These are phyloP conservation scores for Pelagia noctiluca DNA, from an alignment of 30 jellyfish, hydroid and myxozoan species.

Conservation along the genomic window DNA sequence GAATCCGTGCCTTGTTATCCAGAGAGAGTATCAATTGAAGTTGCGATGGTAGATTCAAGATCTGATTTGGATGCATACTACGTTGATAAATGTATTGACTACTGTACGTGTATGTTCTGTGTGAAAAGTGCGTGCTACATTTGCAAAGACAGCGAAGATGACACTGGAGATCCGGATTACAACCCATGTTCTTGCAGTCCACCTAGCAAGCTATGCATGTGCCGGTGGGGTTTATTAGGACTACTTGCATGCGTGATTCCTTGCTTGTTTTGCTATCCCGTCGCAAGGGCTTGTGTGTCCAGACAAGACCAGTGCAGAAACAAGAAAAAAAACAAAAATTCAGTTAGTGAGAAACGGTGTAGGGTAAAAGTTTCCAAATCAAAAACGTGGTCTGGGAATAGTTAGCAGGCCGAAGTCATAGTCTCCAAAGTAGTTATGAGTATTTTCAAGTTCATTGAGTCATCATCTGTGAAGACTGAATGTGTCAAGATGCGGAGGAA, in stretches of 20 bases:
- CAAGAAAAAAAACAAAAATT: conserved; percentile 44
- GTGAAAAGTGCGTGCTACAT: conserved; percentile 66
- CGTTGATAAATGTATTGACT: conserved; percentile 52
- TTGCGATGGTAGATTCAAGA: no score
- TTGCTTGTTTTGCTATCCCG: conserved; percentile 61
- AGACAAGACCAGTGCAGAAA: conserved; percentile 36
- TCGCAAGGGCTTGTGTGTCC: conserved; percentile 65
- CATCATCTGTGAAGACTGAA: no score
- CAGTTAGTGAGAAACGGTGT: no score
- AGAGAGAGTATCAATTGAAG: no score
- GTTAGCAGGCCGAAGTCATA: no score
- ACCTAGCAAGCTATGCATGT: conserved; percentile 60
- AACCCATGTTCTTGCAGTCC: conserved; percentile 63
- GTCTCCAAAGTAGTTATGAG: no score
- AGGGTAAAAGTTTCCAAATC: no score
- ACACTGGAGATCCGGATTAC: conserved; percentile 49
- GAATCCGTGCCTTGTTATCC: no score
- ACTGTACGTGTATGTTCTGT: conserved; percentile 72
- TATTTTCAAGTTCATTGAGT: no score
- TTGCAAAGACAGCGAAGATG: conserved; percentile 65
- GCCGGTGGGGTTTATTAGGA: conserved; percentile 61
- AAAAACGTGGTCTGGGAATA: no score
- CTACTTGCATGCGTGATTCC: conserved; percentile 56
- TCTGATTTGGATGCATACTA: background rate
- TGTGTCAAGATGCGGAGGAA: no score